phyloP scores from a whole-genome alignment of 2,888 invertebrate species.

The Harpagoxenus sublaevis region DNA sequence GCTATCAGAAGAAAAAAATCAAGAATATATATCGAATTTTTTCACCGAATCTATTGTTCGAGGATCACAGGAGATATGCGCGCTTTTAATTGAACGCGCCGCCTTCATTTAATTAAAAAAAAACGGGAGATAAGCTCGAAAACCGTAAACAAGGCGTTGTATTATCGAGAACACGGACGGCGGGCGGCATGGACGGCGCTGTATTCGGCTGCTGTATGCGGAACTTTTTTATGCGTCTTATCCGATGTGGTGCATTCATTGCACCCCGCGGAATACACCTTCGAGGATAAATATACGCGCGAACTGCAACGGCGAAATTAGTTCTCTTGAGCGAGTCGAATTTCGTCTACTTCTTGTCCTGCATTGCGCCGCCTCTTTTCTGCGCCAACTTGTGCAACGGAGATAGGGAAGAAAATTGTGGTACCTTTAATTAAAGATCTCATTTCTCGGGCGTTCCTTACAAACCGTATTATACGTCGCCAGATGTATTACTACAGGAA shows the following conservation, averaged over 20 bases:
- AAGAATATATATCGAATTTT: slow-evolving; percentile 9
- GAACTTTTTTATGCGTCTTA: slow-evolving; percentile 58
- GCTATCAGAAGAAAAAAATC: background rate
- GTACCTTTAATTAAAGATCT: slow-evolving; percentile 69
- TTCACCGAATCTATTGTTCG: background rate
- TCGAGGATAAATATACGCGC: slow-evolving; percentile 56
- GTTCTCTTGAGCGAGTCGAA: slow-evolving; percentile 62
- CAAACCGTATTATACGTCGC: slow-evolving; percentile 30
- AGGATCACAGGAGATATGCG: slow-evolving; percentile 13
- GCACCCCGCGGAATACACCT: slow-evolving; percentile 42
- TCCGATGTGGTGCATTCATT: slow-evolving; percentile 60
- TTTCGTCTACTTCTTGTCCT: slow-evolving; percentile 58
- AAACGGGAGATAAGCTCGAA: slow-evolving; percentile 28
- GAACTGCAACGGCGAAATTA: slow-evolving; percentile 63
- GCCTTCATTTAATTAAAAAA: slow-evolving; percentile 47
- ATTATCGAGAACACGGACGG: slow-evolving; percentile 32
- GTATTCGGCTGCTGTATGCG: slow-evolving; percentile 36
- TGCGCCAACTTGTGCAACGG: slow-evolving; percentile 2
- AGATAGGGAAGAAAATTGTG: slow-evolving; percentile 27
- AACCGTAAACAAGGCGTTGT: slow-evolving; percentile 41
- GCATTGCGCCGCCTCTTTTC: slow-evolving; percentile 19
- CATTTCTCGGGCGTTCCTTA: slow-evolving; percentile 42
- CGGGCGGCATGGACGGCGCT: background rate
- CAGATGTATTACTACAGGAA: slow-evolving; percentile 28
- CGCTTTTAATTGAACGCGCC: slow-evolving; percentile 46